These are phyloP conservation scores for Hartigia nigra DNA, from an alignment of 2,888 invertebrate genomes.

Conservation along the genomic window DNA sequence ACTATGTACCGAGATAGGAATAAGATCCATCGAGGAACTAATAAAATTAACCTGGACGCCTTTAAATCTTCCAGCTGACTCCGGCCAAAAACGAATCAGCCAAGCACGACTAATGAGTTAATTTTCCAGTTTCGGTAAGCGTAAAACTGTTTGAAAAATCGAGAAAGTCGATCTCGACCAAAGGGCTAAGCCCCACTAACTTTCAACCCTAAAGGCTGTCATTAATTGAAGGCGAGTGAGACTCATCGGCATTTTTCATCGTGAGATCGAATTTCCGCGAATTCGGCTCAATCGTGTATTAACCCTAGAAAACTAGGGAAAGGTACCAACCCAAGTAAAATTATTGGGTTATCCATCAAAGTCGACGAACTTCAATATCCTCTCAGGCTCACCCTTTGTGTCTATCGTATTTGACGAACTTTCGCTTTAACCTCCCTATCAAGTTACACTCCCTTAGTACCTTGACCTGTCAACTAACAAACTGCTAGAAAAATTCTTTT, in stretches of 20 bases:
- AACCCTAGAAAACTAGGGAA: not conserved
- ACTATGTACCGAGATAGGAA: not conserved
- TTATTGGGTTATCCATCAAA: constrained; percentile 31
- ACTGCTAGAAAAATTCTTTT: not conserved
- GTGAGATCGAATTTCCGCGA: not conserved
- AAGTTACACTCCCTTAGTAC: not conserved
- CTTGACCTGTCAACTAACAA: not conserved
- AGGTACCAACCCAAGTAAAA: constrained; percentile 15
- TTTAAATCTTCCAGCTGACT: not conserved
- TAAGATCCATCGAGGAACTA: not conserved
- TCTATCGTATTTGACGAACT: constrained; percentile 23
- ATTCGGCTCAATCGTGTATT: not conserved
- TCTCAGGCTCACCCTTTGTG: constrained; percentile 12
- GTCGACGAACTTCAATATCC: constrained; percentile 16
- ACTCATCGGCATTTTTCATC: not conserved
- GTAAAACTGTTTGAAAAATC: constrained; percentile 5
- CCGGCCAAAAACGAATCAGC: not conserved
- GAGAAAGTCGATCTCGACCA: not conserved
- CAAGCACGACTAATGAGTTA: not conserved
- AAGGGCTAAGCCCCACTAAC: not conserved
- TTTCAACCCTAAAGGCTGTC: not conserved
- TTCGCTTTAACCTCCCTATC: constrained; percentile 10
- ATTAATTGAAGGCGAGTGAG: not conserved
- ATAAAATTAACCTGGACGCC: not conserved
- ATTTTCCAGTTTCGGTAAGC: constrained; percentile 8